Evolutionary conservation across 2,797 vertebrate species (phyloP), one percentile per base, ranked within the genome.

Genomic region (Sebastes kiyomatsui): DNA sequence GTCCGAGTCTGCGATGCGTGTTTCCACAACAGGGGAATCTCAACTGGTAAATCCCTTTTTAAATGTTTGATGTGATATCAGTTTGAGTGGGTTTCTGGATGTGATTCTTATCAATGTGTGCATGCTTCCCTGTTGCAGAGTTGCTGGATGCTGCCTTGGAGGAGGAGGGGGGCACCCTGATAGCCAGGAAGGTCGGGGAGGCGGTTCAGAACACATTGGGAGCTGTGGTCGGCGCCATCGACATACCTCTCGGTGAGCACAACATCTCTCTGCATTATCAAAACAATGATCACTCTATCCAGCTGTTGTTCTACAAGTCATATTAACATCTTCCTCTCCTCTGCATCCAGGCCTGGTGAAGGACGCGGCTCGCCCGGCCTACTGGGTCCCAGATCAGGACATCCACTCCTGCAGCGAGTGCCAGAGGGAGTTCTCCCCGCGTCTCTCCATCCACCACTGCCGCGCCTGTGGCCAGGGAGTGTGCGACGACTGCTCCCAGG

Each of bases 341-440:
- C 2, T 64, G 55, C 61, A 61, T 46, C 0, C 66, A 99, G 99
- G 98, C 70, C 94, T 99, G 74, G 94, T 99, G 66, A 99, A 99
- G 88, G 98, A 99, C 0, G 98, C 98, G 0, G 99, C 99, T 59
- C 96, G 99, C 28, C 99, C 99, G 0, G 95, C 97, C 0, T 99
- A 99, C 94, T 99, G 98, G 99, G 97, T 99, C 77, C 99, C 99
- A 1, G 98, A 99, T 88, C 98, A 99, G 49, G 98, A 99, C 92
- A 98, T 99, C 90, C 95, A 95, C 76, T 95, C 96, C 86, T 99
- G 99, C 94, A 96, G 94, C 88, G 96, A 94, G 82, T 99, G 99
- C 93, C 97, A 96, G 90, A 97, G 96, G 80, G 97, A 98, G 84
- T 99, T 99, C 94, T 95, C 94, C 49, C 78, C 97, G 49, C 99